Conservation (phyloP, 2,113 vertebrate genomes). For the Rafetus swinhoei region DNA sequence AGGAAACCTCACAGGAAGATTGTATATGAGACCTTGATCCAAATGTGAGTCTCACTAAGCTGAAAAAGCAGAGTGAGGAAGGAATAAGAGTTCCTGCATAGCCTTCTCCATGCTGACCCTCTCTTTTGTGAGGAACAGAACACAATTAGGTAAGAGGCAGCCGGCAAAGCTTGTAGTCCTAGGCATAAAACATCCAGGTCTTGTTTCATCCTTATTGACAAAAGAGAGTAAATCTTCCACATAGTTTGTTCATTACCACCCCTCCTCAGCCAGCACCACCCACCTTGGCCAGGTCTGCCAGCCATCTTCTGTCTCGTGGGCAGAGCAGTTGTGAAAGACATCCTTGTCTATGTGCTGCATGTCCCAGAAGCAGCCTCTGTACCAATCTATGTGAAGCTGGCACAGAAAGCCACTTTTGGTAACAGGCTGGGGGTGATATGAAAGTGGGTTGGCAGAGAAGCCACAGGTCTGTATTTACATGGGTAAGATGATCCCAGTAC, state of each 20-base stretch:
- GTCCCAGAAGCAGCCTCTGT: rapidly evolving
- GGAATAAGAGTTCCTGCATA: background rate
- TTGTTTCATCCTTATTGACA: background rate
- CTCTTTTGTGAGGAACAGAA: background rate
- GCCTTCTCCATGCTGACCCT: background rate
- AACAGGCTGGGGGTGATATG: background rate
- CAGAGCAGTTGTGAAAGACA: background rate
- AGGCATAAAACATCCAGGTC: too few species aligned
- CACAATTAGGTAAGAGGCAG: background rate
- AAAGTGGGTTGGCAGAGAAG: background rate
- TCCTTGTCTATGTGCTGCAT: rapidly evolving
- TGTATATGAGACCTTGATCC: background rate
- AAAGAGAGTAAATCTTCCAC: background rate
- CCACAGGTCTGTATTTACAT: background rate
- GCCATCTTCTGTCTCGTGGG: background rate
- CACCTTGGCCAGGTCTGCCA: background rate
- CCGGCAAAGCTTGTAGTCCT: too few species aligned
- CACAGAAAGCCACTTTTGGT: background rate
- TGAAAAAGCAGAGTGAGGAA: too few species aligned
- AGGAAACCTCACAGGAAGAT: conserved; percentile 9
- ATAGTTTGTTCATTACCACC: background rate
- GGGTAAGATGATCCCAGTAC: background rate
- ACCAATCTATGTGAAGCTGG: background rate
- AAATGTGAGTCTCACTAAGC: background rate
- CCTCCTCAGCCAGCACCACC: background rate